Evolutionary conservation across 2,888 invertebrate species (phyloP), one percentile per base, ranked within the genome.

Genomic region (Sphaeridia pumilis): DNA sequence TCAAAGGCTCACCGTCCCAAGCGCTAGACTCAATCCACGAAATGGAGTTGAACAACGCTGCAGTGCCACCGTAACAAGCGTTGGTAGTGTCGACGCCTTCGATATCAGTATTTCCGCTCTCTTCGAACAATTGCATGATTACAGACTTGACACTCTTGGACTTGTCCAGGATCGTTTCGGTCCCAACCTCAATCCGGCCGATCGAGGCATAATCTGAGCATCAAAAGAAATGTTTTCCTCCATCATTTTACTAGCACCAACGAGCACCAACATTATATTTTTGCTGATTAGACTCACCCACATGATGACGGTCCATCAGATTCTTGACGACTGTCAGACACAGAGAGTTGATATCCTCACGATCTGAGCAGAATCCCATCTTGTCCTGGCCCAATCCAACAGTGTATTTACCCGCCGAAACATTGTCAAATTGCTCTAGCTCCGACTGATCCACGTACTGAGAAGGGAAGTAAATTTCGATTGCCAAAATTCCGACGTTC

Each of bases 21-120:
- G 87, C 82, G 61, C 90, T 90, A 4, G 94, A 93, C 71, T 97
- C 93, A 7, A 98, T 78, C 98, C 98, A 99, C 63, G 89, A 84
- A 49, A 95, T 74, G 0, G 95, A 86, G 73, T 97, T 95, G 69
- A 98, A 88, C 0, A 99, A 76, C 20, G 97, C 97, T 34, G 94
- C 87, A 0, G 98, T 98, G 2, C 98, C 98, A 46, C 98, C 98
- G 70, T 94, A 99, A 71, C 98, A 99, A 14, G 98, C 98, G 74
- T 98, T 98, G 31, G 92, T 94, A 0, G 88, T 87, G 69, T 99
- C 98, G 53, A 95, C 82, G 36, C 98, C 98, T 73, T 97, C 95
- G 48, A 97, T 78, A 69, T 92, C 89, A 12, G 84, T 86, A 56
- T 87, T 86, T 22, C 88, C 92, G 68, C 81, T 79, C 17, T 84